Evolutionary conservation across 2,797 vertebrate genomes (phyloP).

Genomic region (Bryconaethiops microstoma): DNA sequence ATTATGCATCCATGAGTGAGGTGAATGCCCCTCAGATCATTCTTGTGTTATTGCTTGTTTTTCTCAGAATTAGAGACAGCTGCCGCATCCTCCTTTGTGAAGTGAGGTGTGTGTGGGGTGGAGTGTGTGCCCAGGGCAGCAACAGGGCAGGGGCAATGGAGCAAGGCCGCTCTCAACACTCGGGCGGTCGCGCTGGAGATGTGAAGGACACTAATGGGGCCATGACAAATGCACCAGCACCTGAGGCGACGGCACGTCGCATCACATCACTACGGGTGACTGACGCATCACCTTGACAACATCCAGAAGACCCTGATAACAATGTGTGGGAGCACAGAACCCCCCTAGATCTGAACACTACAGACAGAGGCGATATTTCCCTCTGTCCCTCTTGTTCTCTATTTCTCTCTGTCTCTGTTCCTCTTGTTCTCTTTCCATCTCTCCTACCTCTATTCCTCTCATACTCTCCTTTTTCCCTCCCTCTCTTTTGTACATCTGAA

Average conservation of each 20-base stretch:
- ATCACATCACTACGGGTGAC: slow-evolving; percentile 46
- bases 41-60: slow-evolving; percentile 24
- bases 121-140: slow-evolving; percentile 16
- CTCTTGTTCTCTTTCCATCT: neutral
- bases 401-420: neutral
- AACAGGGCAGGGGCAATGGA: neutral
- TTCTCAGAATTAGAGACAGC: slow-evolving; percentile 30
- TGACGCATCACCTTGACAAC: slow-evolving; percentile 53
- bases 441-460: too few species aligned
- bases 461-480: neutral
- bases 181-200: slow-evolving; percentile 23
- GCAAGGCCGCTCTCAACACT: slow-evolving; percentile 11
- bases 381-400: neutral
- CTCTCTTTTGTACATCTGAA: too few species aligned
- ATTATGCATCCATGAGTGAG: slow-evolving; percentile 18
- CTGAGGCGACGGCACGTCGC: slow-evolving; percentile 40
- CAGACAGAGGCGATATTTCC: neutral
- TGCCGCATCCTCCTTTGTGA: slow-evolving; percentile 24
- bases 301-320: slow-evolving; percentile 35
- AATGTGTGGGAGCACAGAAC: neutral
- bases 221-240: slow-evolving; percentile 51
- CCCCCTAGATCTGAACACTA: slow-evolving; percentile 2
- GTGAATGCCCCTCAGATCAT: slow-evolving; percentile 30
- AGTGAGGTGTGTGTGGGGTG: slow-evolving; percentile 17
- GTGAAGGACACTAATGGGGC: slow-evolving; percentile 44